Conservation (phyloP, 2,113 vertebrate genomes). For the Promerops cafer region DNA sequence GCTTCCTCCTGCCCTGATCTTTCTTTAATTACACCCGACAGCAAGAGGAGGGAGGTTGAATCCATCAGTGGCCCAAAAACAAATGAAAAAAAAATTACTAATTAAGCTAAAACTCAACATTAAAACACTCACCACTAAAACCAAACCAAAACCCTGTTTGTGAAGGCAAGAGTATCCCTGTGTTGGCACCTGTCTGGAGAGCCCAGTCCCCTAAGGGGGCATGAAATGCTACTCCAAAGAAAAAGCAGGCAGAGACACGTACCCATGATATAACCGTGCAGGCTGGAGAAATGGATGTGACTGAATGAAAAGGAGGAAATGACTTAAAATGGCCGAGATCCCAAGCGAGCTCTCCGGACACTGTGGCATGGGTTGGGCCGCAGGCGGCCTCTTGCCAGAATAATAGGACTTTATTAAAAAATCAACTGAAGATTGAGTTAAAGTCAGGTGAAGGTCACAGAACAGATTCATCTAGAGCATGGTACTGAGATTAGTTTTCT, state of each 20-base stretch:
- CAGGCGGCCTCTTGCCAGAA: background rate
- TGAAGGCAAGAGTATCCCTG: background rate
- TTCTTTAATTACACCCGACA: background rate
- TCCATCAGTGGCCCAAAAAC: background rate
- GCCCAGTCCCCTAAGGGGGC: background rate
- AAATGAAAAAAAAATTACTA: background rate
- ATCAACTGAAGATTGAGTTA: background rate
- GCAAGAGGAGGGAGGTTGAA: background rate
- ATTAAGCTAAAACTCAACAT: background rate
- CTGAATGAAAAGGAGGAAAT: slow-evolving; percentile 42
- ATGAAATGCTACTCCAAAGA: background rate
- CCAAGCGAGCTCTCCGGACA: background rate
- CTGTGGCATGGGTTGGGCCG: accelerated
- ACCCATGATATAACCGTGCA: background rate
- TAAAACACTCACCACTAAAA: background rate
- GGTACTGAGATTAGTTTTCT: background rate
- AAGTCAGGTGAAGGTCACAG: background rate
- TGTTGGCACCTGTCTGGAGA: background rate
- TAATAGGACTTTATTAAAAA: background rate
- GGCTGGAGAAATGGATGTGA: background rate
- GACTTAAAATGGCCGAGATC: slow-evolving; percentile 34
- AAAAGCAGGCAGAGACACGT: background rate
- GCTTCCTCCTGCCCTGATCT: slow-evolving; percentile 41
- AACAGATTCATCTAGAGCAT: background rate
- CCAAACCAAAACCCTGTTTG: background rate